A percentile compares a stretch with the other conserved stretches of the same genome.
These are phyloP conservation scores for Uropsilus gracilis DNA, from an alignment of 2,113 vertebrate species.

Conservation along the genomic window DNA sequence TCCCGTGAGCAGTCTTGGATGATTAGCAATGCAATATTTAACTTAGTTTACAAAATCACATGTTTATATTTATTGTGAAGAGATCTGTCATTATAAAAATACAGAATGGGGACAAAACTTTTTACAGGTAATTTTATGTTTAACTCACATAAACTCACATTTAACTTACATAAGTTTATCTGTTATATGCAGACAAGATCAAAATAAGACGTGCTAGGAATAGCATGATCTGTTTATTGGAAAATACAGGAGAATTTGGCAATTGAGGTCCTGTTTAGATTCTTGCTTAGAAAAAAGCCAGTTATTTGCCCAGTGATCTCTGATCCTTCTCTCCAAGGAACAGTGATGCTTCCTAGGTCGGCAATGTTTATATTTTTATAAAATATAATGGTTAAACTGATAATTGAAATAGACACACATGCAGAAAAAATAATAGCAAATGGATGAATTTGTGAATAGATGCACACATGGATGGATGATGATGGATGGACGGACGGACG, in stretches of 20 bases:
- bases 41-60: background rate
- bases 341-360: background rate
- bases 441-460: background rate
- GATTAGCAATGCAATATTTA: background rate
- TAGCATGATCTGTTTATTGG: background rate
- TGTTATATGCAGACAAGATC: background rate
- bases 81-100: background rate
- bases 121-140: background rate
- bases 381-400: background rate
- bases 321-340: background rate
- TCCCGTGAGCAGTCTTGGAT: background rate
- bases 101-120: background rate
- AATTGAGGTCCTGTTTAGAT: background rate
- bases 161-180: too few species aligned
- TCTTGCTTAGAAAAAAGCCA: background rate
- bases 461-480: background rate
- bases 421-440: background rate
- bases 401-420: background rate
- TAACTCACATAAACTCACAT: too few species aligned
- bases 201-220: background rate
- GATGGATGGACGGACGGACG: background rate
- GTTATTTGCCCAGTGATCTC: background rate
- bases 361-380: background rate
- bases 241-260: background rate
- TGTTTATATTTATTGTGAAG: background rate